Evolutionary conservation across 2,888 invertebrate genomes (phyloP).

Genomic region (Temnothorax ravouxi): DNA sequence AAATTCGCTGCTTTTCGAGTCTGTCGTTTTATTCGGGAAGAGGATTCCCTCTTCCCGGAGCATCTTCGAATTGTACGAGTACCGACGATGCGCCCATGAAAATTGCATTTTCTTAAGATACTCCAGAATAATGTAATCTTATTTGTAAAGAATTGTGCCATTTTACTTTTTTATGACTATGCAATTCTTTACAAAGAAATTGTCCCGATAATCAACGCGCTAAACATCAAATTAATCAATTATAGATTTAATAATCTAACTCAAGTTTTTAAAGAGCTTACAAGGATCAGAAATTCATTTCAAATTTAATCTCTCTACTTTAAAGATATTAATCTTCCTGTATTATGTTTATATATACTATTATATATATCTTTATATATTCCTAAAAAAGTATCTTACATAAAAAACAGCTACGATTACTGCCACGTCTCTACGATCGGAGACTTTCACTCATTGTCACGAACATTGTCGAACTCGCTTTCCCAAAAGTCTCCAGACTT

Average conservation of each 20-base stretch:
- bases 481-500: neutral
- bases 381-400: neutral
- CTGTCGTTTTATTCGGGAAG: neutral
- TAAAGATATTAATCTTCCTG: neutral
- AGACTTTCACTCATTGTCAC: neutral
- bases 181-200: neutral
- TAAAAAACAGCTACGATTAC: neutral
- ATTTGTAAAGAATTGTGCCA: neutral
- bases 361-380: neutral
- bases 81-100: neutral
- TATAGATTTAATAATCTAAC: neutral
- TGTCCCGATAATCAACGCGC: neutral
- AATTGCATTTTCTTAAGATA: neutral
- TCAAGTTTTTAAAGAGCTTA: neutral
- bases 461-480: neutral
- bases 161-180: neutral
- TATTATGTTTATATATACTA: neutral
- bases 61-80: neutral
- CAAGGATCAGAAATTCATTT: neutral
- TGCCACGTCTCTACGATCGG: neutral
- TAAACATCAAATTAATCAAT: neutral
- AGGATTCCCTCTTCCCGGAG: neutral
- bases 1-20: neutral
- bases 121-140: neutral
- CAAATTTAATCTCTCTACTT: neutral